Percentiles rank a stretch among this genome's conserved stretches.
Conservation (phyloP, 2,797 vertebrate species). For the Cyclopterus lumpus region DNA sequence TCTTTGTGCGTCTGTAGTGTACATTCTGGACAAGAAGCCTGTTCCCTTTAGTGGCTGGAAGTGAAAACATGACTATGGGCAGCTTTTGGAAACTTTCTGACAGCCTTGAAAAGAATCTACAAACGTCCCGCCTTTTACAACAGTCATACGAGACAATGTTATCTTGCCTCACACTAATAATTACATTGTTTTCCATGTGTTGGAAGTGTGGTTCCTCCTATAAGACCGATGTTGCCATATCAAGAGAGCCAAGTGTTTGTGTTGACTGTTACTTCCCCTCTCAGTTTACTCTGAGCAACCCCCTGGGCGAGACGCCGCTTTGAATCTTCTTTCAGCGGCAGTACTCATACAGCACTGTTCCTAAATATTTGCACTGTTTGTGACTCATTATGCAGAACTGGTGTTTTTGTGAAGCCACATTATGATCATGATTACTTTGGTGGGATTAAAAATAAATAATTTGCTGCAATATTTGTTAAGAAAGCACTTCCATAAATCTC, state of each 20-base stretch:
- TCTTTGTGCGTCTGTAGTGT: slow-evolving; percentile 1
- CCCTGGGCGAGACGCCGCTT: slow-evolving; percentile 14
- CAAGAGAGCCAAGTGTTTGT: slow-evolving; percentile 50
- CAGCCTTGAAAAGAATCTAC: slow-evolving; percentile 8
- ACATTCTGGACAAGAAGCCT: not conserved
- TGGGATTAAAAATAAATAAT: not conserved
- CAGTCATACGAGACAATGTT: slow-evolving; percentile 11
- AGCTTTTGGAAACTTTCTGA: not conserved
- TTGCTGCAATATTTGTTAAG: not conserved
- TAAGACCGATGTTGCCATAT: slow-evolving; percentile 21
- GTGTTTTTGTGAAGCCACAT: not conserved
- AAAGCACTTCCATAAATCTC: slow-evolving; percentile 6
- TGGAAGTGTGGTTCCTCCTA: slow-evolving; percentile 36
- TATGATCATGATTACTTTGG: not conserved
- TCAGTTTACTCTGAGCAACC: slow-evolving; percentile 38
- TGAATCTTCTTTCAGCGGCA: slow-evolving; percentile 17
- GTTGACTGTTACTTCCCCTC: slow-evolving; percentile 66
- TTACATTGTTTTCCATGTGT: slow-evolving; percentile 24
- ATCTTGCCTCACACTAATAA: slow-evolving; percentile 12
- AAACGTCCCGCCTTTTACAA: slow-evolving; percentile 7
- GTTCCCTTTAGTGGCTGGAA: slow-evolving; percentile 8
- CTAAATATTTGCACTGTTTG: slow-evolving; percentile 39
- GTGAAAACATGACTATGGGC: not conserved
- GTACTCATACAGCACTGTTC: slow-evolving; percentile 28
- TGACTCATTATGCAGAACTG: slow-evolving; percentile 40